These are phyloP conservation scores for Oligia fasciuncula DNA, from an alignment of 2,888 invertebrate species.

Conservation along the genomic window DNA sequence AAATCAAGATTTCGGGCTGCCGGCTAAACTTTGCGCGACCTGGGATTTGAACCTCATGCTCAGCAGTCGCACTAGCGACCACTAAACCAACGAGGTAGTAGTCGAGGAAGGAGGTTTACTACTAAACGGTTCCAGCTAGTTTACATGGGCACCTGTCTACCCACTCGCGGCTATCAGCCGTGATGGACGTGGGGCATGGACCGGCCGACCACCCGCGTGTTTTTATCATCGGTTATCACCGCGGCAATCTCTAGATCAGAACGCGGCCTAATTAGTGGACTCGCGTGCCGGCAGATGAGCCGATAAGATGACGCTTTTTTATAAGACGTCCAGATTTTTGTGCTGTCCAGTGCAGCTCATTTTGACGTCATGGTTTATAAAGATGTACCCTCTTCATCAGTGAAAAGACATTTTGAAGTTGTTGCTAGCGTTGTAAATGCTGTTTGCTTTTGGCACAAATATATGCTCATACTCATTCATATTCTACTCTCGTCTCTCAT, in stretches of 20 bases:
- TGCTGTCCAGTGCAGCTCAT: neutral
- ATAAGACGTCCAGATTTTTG: conserved; percentile 18
- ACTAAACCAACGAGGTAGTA: neutral
- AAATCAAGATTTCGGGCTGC: too few species aligned
- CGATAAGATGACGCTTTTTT: conserved; percentile 71
- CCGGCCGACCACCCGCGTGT: conserved; percentile 71
- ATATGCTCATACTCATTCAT: neutral
- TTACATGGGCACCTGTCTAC: conserved; percentile 37
- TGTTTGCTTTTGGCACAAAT: neutral
- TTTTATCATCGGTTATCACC: conserved; percentile 71
- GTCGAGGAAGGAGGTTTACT: conserved; percentile 10
- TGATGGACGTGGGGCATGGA: conserved; percentile 60
- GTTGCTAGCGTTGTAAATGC: neutral
- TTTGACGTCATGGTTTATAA: neutral
- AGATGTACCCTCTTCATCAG: neutral
- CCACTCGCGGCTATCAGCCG: conserved; percentile 44
- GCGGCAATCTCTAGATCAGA: conserved; percentile 76
- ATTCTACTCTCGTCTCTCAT: neutral
- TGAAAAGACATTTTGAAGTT: neutral
- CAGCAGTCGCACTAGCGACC: too few species aligned
- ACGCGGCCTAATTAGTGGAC: conserved; percentile 83
- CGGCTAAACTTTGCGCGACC: neutral
- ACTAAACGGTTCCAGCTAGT: conserved; percentile 1
- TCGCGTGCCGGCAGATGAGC: conserved; percentile 70
- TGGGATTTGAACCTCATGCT: neutral